Evolutionary conservation across 2,113 vertebrate species (phyloP), one percentile per base, ranked within the genome.

Genomic region (Ceyx cyanopectus): DNA sequence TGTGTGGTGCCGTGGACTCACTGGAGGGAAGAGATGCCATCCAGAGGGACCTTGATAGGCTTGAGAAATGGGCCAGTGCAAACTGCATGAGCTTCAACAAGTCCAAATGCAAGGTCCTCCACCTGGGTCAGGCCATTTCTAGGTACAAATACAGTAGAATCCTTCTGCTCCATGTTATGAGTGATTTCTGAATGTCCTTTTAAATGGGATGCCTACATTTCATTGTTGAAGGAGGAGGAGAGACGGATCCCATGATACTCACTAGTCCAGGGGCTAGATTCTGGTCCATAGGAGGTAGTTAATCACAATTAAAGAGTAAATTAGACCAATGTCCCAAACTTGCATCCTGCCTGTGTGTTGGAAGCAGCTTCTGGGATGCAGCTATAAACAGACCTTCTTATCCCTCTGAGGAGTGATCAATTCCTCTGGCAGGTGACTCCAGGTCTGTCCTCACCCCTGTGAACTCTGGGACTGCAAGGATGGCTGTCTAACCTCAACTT

Each of bases 271-370:
- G 14, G 16, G 6, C 3, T 79, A 80, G n/a, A 80, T 20, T 2
- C 15, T 86, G n/a, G 40, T 8, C 26, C 80, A 24, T 3, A 58
- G 10, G 29, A 76, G 21, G 7, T 26, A 73, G 54, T 82, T 91
- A 72, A 76, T 34, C 34, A 76, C 5, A 74, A 82, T 79, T 65
- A 76, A 53, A 82, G 22, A 20, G 16, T 63, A 48, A 57, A 53
- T 77, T 9, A n/a, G 8, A 3, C 26, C 7, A 2, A 24, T 7
- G 24, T 2, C 14, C 18, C n/a, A 82, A 56, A 79, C 6, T 60
- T 1, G 0, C 6, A 34, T 51, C 40, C 22, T 51, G 10, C 6
- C 1, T 4, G 4, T 54, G 10, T 40, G 32, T 20, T 74, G 41
- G n/a, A 79, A 76, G 26, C 23, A 65, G 1, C 9, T 60, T 68